These are phyloP conservation scores for Amazona guildingii DNA, from an alignment of 2,113 vertebrate genomes.

Conservation along the genomic window DNA sequence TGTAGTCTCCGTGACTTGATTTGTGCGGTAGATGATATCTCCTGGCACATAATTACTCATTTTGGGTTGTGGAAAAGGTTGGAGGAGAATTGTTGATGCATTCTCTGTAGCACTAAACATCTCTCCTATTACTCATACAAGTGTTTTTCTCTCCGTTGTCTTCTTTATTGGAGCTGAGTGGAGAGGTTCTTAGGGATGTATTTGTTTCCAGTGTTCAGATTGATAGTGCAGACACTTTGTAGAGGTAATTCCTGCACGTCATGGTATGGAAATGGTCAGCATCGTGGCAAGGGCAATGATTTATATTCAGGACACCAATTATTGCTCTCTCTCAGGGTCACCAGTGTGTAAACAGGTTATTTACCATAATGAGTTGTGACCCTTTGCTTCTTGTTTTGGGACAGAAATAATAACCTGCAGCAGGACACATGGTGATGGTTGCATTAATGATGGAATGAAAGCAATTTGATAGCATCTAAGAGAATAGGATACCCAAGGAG, in stretches of 20 bases:
- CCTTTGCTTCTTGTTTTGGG: neutral
- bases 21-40: slow-evolving; percentile 54
- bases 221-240: neutral
- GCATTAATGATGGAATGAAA: neutral
- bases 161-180: neutral
- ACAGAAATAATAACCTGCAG: neutral
- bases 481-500: neutral
- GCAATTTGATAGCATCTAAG: neutral
- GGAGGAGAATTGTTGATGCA: slow-evolving; percentile 30
- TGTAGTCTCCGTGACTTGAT: slow-evolving; percentile 37
- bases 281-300: neutral
- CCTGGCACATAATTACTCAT: slow-evolving; percentile 49
- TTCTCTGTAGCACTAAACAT: neutral
- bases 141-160: neutral
- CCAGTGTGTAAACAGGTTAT: neutral
- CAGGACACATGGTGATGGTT: neutral
- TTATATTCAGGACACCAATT: neutral
- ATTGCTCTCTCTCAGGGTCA: neutral
- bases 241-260: neutral
- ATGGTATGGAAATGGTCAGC: neutral
- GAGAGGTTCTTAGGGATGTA: neutral
- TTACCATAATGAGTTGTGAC: neutral
- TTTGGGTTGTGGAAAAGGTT: slow-evolving; percentile 18
- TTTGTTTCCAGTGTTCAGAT: neutral
- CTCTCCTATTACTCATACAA: slow-evolving; percentile 1